Conservation (phyloP, 2,113 vertebrate genomes). For the Chunga burmeisteri region DNA sequence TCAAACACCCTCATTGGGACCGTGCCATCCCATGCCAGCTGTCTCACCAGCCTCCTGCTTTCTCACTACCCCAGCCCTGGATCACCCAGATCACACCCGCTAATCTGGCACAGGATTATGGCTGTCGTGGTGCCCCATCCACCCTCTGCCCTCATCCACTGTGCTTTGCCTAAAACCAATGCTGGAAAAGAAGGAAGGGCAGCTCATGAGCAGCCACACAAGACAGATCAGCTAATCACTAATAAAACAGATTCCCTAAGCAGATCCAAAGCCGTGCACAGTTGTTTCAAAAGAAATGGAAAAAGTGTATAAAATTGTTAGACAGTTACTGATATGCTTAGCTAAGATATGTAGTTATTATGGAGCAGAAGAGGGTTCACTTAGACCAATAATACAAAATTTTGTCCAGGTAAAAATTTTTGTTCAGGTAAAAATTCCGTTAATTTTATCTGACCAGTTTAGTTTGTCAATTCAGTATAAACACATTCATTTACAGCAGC, state of each 20-base stretch:
- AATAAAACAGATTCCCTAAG: neutral
- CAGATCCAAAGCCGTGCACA: neutral
- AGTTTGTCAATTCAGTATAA: neutral
- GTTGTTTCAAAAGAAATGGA: neutral
- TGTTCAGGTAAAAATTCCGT: neutral
- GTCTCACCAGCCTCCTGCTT: neutral
- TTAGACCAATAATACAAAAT: neutral
- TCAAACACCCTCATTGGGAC: neutral
- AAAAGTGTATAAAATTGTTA: neutral
- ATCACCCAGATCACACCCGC: accelerated
- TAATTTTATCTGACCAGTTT: neutral
- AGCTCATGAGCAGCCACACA: accelerated
- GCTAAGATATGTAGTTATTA: neutral
- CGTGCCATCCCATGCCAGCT: accelerated
- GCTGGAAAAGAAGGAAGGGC: neutral
- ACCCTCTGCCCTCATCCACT: neutral
- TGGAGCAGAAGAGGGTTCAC: accelerated
- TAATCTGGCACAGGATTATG: neutral
- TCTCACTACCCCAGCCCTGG: accelerated
- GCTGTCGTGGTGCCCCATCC: accelerated
- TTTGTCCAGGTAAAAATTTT: neutral
- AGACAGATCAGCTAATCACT: neutral
- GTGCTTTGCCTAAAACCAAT: neutral
- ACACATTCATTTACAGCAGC: neutral
- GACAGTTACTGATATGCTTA: neutral